Evolutionary conservation across 2,797 vertebrate genomes (phyloP).

Genomic region (Anguilla anguilla): DNA sequence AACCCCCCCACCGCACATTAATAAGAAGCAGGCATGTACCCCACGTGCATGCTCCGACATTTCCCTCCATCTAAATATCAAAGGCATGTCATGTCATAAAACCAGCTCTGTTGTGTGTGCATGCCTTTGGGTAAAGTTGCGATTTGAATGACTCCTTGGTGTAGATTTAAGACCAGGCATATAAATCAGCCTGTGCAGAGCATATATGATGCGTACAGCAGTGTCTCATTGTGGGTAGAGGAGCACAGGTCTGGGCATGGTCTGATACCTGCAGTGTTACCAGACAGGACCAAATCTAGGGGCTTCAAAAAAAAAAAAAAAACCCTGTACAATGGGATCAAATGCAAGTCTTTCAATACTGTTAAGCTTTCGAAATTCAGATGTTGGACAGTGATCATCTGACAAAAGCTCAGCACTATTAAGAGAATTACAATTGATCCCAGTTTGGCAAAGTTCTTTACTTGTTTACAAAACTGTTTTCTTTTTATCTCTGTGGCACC

Average conservation of each 20-base stretch:
- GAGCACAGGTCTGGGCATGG: too few species aligned
- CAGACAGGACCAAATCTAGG: neutral
- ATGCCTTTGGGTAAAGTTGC: neutral
- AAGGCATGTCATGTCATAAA: neutral
- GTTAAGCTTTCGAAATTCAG: too few species aligned
- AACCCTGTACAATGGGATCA: neutral
- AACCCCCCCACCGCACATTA: neutral
- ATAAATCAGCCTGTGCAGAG: neutral
- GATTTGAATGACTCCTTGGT: neutral
- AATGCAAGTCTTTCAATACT: neutral
- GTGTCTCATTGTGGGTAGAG: neutral
- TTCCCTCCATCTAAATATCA: neutral
- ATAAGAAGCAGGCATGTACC: neutral
- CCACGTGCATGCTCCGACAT: neutral
- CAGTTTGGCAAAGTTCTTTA: neutral
- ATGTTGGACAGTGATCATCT: too few species aligned
- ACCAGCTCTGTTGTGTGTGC: neutral
- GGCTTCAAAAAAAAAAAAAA: neutral
- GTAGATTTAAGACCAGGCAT: neutral
- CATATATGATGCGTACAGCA: neutral
- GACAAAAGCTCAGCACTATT: neutral
- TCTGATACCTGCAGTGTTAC: too few species aligned
- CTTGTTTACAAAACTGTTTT: neutral
- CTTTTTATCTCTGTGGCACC: neutral
- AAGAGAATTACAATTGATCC: neutral